Base-by-base conservation (phyloP, 2,797 vertebrate species). In the Carapus acus region DNA sequence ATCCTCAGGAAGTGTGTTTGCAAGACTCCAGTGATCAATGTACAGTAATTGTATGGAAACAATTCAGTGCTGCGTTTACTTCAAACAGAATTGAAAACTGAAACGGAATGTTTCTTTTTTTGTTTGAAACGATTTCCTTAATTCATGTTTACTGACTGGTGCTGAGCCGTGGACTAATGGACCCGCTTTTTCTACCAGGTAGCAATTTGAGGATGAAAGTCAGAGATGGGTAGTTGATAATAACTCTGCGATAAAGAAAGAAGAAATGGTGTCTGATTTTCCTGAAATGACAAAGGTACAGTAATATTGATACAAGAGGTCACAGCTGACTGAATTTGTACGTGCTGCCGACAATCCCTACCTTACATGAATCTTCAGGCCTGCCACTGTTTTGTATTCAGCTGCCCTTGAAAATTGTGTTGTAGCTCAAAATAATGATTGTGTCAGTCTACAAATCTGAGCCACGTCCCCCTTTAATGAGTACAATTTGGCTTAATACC, bases 81-180 rank as follows among this genome's bases (percentile, higher is more conserved):
- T 61, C 29, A 59, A 71, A 55, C 50, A 56, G 41, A 70, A 63
- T 53, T 65, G 45, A 43, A 54, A 50, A 22, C 38, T 15, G 6
- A 49, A 58, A 69, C n/a, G 49, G 52, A 71, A 43, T 63, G 36
- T 51, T 49, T 62, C 24, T 40, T 44, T 41, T 39, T 44, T 57
- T 67, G 54, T 47, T n/a, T 33, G 73, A 53, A 56, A 39, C 14
- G 43, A 42, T 14, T 59, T 62, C 52, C 41, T 62, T 62, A n/a
- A n/a, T n/a, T n/a, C n/a, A 43, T 52, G 58, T 60, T 65, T 44
- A 52, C 50, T n/a, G 21, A 54, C n/a, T n/a, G n/a, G 48, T 58
- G 51, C 61, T 60, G 44, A 52, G 42, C 23, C 50, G 29, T 22
- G 53, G 34, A 62, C 48, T 57, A 57, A 71, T 67, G 66, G 19